These are phyloP conservation scores for Dolichoris vasculosae DNA, from an alignment of 1,140 invertebrate genomes.

Conservation along the genomic window DNA sequence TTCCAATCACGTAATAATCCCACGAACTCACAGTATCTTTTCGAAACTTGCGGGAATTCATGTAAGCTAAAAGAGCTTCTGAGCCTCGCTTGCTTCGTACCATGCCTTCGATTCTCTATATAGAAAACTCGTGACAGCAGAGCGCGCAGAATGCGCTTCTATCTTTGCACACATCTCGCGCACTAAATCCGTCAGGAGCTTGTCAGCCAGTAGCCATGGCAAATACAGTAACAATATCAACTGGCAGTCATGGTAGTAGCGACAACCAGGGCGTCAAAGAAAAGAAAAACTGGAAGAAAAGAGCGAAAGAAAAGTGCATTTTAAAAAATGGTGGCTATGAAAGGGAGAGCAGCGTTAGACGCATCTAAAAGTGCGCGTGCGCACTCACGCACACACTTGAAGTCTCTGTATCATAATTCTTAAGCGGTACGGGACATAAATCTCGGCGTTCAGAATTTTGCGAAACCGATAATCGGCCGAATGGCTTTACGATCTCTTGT, in stretches of 20 bases:
- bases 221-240: not conserved
- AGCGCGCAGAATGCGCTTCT: slow-evolving; percentile 19
- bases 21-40: no score
- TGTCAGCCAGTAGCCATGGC: not conserved
- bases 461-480: slow-evolving; percentile 29
- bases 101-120: not conserved
- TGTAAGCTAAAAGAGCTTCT: not conserved
- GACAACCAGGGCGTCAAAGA: not conserved
- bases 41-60: not conserved
- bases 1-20: no score
- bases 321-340: not conserved
- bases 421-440: slow-evolving; percentile 23
- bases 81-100: not conserved
- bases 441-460: slow-evolving; percentile 26
- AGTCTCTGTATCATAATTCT: slow-evolving; percentile 30
- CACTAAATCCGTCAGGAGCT: slow-evolving; percentile 34
- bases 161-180: slow-evolving; percentile 21
- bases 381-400: not conserved
- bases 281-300: not conserved
- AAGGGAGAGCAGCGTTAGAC: not conserved
- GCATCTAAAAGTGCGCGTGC: not conserved
- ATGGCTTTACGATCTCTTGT: not conserved
- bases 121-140: not conserved
- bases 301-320: not conserved
- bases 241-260: no score